Evolutionary conservation across 2,888 invertebrate genomes (phyloP), one percentile per base, ranked within the genome.

Genomic region (Apodemia hepburni): DNA sequence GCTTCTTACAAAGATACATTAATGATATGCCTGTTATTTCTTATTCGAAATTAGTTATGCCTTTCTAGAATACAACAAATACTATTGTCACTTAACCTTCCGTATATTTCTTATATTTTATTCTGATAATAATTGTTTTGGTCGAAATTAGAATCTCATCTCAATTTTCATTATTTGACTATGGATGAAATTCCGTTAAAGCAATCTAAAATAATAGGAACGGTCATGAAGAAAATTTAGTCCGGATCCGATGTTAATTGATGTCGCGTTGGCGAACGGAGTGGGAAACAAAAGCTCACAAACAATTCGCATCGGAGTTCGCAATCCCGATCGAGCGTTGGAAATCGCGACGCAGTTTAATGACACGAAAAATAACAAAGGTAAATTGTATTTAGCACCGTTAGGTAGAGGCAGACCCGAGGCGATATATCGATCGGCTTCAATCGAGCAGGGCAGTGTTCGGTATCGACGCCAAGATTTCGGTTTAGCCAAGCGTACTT

Each of bases 281-380:
- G 86, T 42, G 42, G 42, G 42, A 42, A 42, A 89, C 89, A 90
- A 90, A 91, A 85, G 88, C 85, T 89, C 84, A 86, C 88, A 88
- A 91, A 90, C 90, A 91, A 90, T 90, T 89, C 89, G 80, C 85
- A 87, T 88, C 79, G 86, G 81, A 86, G 89, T 86, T 89, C 88
- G 87, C 85, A 87, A 85, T 87, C 81, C 87, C 87, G 87, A 87
- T 88, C 87, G 78, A 86, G 84, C 85, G 84, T 86, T 87, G 82
- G 83, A 83, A 87, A 89, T 89, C 88, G 87, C 88, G 84, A 88
- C 89, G 87, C 87, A 89, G 88, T 90, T 91, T 89, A 91, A 91
- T 91, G 91, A 91, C 87, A 90, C 90, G 91, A 91, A 90, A 91
- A 91, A 91, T 91, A 91, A 91, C 91, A 90, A 89, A 90, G 90